Conservation (phyloP, 2,797 vertebrate genomes). For the Vespertilio murinus region DNA sequence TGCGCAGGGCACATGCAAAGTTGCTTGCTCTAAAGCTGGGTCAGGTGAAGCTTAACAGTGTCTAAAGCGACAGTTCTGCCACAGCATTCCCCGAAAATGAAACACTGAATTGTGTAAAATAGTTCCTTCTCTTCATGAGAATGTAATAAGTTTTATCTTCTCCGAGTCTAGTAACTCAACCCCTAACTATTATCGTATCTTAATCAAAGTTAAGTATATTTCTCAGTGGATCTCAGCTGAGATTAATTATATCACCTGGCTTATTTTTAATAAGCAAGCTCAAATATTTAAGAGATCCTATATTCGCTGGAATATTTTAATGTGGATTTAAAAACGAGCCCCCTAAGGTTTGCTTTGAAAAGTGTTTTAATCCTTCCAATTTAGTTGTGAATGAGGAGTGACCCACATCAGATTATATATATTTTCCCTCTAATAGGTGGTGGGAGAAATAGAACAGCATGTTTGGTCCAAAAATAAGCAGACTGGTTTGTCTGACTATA, state of each 20-base stretch:
- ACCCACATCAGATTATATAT: constrained; percentile 52
- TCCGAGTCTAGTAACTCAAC: not conserved
- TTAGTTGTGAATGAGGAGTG: constrained; percentile 69
- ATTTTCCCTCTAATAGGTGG: not conserved
- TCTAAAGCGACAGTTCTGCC: not conserved
- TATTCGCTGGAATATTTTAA: not conserved
- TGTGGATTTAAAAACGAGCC: constrained; percentile 24
- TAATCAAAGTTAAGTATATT: not conserved
- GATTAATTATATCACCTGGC: not conserved
- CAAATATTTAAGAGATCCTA: not conserved
- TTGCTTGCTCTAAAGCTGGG: not conserved
- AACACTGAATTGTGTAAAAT: not conserved
- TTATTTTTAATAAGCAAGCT: constrained; percentile 50
- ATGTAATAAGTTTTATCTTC: not conserved
- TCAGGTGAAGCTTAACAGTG: not conserved
- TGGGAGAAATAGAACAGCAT: constrained; percentile 63
- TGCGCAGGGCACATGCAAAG: not conserved
- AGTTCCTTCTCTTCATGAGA: not conserved
- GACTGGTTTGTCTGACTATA: constrained; percentile 60
- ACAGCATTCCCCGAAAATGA: not conserved
- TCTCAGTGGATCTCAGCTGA: not conserved
- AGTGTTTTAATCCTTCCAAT: constrained; percentile 43
- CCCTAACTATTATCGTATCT: not conserved
- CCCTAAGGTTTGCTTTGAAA: constrained; percentile 33
- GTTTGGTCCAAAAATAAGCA: constrained; percentile 69